Percentiles rank a stretch among this genome's conserved stretches.
Conservation (phyloP, 2,113 vertebrate species). For the Anthoscopus minutus region DNA sequence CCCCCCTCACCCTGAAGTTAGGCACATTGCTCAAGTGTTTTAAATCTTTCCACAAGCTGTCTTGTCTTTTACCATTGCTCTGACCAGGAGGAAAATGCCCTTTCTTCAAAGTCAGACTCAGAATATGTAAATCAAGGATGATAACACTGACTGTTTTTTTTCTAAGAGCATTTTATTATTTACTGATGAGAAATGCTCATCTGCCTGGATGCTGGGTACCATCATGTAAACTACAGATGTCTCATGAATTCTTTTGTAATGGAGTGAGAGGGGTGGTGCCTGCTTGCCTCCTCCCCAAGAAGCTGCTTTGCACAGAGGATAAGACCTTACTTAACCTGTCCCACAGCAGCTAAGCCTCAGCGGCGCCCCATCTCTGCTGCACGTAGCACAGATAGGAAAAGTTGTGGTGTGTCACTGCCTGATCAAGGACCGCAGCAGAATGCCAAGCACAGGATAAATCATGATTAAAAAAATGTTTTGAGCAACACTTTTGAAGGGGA, state of each 20-base stretch:
- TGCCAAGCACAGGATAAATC: not conserved
- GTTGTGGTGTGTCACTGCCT: fast-evolving
- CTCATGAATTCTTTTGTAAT: not conserved
- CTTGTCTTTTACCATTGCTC: not conserved
- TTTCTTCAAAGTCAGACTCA: not conserved
- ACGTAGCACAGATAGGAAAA: not conserved
- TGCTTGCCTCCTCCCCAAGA: not conserved
- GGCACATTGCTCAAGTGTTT: not conserved
- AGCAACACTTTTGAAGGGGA: not conserved
- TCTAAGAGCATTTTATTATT: not conserved
- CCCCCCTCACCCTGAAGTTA: not conserved
- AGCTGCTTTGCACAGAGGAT: not conserved
- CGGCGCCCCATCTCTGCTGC: not conserved
- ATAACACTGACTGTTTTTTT: not conserved
- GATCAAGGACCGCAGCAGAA: not conserved
- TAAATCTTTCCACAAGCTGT: not conserved
- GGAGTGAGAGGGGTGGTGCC: not conserved
- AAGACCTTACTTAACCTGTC: not conserved
- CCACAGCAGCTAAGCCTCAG: not conserved
- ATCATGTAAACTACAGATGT: not conserved
- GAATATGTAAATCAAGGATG: not conserved
- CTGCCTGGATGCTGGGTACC: not conserved
- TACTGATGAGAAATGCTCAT: not conserved
- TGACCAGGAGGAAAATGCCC: not conserved
- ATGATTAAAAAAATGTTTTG: not conserved